phyloP scores from a whole-genome alignment of 2,113 vertebrate genomes.

The Chaetura pelagica region DNA sequence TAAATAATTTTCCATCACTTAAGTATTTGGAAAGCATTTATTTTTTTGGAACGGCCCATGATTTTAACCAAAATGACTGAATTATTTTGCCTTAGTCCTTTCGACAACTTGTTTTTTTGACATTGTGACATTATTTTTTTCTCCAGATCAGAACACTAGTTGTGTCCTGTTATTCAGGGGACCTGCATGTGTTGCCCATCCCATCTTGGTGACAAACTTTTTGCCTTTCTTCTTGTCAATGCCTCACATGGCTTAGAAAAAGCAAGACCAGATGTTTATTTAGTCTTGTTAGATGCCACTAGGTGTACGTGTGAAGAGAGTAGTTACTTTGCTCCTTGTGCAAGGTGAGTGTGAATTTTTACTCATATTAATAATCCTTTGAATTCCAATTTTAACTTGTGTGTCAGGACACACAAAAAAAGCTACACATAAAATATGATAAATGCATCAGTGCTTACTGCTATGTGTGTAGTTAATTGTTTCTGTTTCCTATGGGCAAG shows the following conservation, averaged over 20 bases:
- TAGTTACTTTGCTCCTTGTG: neutral
- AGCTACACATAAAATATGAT: neutral
- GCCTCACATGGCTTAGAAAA: neutral
- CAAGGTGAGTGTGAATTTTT: neutral
- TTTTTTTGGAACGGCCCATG: neutral
- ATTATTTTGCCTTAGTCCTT: neutral
- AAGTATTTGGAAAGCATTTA: neutral
- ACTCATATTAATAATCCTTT: neutral
- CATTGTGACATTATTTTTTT: neutral
- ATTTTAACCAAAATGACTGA: neutral
- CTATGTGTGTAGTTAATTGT: neutral
- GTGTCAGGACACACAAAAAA: neutral
- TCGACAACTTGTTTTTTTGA: neutral
- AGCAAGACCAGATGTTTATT: neutral
- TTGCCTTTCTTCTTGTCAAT: neutral
- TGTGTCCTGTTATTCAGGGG: neutral
- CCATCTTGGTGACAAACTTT: neutral
- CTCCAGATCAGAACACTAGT: neutral
- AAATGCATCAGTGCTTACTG: neutral
- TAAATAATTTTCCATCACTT: constrained; percentile 10
- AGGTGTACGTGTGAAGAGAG: neutral
- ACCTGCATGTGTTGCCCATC: neutral
- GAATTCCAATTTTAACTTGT: neutral
- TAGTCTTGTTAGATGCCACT: neutral
- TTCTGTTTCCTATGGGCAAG: neutral